Evolutionary conservation across 2,797 vertebrate species (phyloP).

Genomic region (Leptoclinus maculatus): DNA sequence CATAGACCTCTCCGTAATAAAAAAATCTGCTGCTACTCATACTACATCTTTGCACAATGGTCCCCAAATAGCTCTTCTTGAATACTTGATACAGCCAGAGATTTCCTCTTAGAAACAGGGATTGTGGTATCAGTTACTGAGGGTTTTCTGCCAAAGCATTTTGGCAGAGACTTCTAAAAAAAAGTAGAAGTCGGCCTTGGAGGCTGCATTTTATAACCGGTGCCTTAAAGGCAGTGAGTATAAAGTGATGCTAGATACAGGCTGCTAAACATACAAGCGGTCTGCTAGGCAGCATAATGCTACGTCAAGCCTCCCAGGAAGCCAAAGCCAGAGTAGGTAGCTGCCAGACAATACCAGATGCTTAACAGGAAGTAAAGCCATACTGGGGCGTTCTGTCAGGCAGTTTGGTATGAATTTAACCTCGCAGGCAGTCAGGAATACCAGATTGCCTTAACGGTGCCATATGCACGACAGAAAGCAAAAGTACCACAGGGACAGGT

Average conservation of each 20-base stretch:
- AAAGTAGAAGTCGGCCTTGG: conserved; percentile 30
- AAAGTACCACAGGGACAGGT: conserved; percentile 47
- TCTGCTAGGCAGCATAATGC: conserved; percentile 41
- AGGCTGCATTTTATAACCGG: conserved; percentile 38
- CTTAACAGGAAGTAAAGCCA: conserved; percentile 61
- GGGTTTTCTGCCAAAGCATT: conserved; percentile 23
- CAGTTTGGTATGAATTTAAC: conserved; percentile 61
- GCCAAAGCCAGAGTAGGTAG: conserved; percentile 37
- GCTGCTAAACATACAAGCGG: conserved; percentile 44
- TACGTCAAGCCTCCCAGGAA: conserved; percentile 45
- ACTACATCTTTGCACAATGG: conserved; percentile 5
- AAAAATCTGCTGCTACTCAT: conserved; percentile 30
- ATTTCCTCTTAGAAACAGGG: conserved; percentile 4
- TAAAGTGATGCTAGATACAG: conserved; percentile 42
- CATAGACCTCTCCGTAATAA: conserved; percentile 26
- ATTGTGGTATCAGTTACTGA: conserved; percentile 2
- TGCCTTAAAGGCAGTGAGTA: conserved; percentile 44
- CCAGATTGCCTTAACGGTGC: conserved; percentile 57
- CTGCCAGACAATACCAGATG: conserved; percentile 66
- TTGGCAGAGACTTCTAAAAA: conserved; percentile 38
- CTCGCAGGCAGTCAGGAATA: conserved; percentile 51
- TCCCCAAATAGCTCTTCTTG: conserved; percentile 43
- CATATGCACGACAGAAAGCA: conserved; percentile 55
- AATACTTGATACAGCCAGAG: conserved; percentile 9
- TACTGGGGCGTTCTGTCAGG: conserved; percentile 53